Evolutionary conservation across 2,113 vertebrate genomes (phyloP).

Genomic region (Centrocercus urophasianus): DNA sequence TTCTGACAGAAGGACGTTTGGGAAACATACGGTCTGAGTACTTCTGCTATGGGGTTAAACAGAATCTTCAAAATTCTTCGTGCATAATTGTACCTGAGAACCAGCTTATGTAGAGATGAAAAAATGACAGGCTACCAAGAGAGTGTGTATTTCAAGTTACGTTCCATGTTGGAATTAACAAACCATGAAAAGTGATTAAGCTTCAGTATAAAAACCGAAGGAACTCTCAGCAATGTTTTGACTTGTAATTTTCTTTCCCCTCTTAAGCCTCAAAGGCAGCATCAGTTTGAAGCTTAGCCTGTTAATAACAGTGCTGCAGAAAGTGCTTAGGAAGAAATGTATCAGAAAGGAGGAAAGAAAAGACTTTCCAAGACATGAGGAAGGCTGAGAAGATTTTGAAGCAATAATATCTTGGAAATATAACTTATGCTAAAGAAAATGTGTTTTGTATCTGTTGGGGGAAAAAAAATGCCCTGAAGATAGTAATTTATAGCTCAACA

Average conservation of each 20-base stretch:
- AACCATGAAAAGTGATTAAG: not conserved
- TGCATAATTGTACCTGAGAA: not conserved
- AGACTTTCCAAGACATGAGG: not conserved
- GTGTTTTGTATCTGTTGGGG: not conserved
- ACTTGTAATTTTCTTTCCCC: not conserved
- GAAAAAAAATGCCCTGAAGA: not conserved
- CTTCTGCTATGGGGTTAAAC: not conserved
- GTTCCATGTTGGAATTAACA: not conserved
- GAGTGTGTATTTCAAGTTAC: not conserved
- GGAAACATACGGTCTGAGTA: not conserved
- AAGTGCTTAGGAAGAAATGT: not conserved
- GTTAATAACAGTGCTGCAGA: not conserved
- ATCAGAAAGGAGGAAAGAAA: not conserved
- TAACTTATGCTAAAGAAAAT: not conserved
- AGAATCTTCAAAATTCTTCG: not conserved
- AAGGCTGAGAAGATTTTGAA: not conserved
- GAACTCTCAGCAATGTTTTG: not conserved
- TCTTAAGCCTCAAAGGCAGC: not conserved
- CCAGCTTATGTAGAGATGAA: not conserved
- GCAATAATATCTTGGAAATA: not conserved
- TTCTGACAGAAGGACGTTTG: not conserved
- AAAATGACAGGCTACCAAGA: not conserved
- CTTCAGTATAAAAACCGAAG: not conserved
- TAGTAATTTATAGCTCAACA: not conserved
- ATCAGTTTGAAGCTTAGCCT: conserved; percentile 3